Evolutionary conservation across 2,888 invertebrate genomes (phyloP).

Genomic region (Lasius fuliginosus): DNA sequence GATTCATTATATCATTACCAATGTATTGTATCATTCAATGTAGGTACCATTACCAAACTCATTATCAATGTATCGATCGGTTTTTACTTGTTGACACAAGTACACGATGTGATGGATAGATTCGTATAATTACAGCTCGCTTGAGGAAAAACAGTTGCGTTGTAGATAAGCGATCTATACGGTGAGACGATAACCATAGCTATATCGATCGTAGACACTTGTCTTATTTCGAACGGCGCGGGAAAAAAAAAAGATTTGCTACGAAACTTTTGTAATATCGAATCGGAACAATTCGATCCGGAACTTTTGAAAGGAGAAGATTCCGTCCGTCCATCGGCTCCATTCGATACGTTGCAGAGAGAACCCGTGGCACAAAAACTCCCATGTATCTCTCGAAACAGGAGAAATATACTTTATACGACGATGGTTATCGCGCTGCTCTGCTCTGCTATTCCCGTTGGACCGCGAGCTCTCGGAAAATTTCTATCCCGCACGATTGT

Average conservation of each 20-base stretch:
- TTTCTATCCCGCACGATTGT: slow-evolving; percentile 48
- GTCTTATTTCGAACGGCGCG: slow-evolving; percentile 29
- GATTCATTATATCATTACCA: slow-evolving; percentile 18
- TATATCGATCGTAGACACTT: neutral
- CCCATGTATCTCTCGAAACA: slow-evolving; percentile 37
- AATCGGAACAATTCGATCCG: neutral
- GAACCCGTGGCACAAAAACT: slow-evolving; percentile 39
- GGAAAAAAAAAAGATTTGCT: slow-evolving; percentile 1
- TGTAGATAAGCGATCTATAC: neutral
- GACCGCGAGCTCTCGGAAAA: slow-evolving; percentile 45
- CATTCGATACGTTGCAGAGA: slow-evolving; percentile 31
- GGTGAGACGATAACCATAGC: slow-evolving; percentile 9
- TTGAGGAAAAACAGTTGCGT: slow-evolving; percentile 7
- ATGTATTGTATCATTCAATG: neutral
- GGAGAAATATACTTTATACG: slow-evolving; percentile 41
- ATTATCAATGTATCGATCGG: slow-evolving; percentile 16
- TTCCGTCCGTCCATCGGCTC: slow-evolving; percentile 17
- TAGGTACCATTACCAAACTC: neutral
- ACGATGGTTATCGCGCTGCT: slow-evolving; percentile 47
- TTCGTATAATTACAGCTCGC: neutral
- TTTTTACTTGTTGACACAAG: slow-evolving; percentile 4
- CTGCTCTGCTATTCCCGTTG: slow-evolving; percentile 35
- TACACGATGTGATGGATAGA: neutral
- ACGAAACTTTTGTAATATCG: slow-evolving; percentile 43
- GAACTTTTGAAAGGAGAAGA: slow-evolving; percentile 44